Evolutionary conservation across 1,140 invertebrate genomes (phyloP), one percentile per base, ranked within the genome.

Genomic region (Battus philenor): DNA sequence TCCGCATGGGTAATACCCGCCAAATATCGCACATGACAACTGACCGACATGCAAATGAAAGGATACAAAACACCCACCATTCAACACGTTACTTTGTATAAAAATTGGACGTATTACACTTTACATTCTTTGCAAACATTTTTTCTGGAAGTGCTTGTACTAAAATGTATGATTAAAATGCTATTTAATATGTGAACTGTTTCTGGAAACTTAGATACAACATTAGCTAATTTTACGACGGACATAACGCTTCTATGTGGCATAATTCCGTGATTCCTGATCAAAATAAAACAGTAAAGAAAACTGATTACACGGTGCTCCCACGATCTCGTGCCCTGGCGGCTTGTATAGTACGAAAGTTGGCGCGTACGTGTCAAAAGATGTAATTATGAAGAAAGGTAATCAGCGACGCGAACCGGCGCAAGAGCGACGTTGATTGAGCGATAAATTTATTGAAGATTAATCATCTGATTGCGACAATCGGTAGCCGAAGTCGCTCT

Each of bases 301-400:
- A 77, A 81, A 68, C 78, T 81, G 81, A 85, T 81, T 82, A 79
- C 62, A 81, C 74, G 76, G 68, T 74, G 75, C 73, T 84, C 81
- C 76, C 78, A 80, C 80, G 80, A 80, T 79, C 80, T 69, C 74
- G 54, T 70, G 74, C 56, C 74, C 68, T 63, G 71, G 59, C 68
- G 62, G 68, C 69, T 66, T 61, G 70, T 59, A 64, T 61, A 68
- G 77, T 78, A 79, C 77, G 78, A 82, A 82, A 79, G 76, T 80
- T 82, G 72, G 76, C 81, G 73, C 76, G 68, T 77, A 81, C 78
- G 69, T 78, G 81, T 85, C 78, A 85, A 85, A 85, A 81, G 78
- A 82, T 81, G 78, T 82, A 85, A 85, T 85, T 85, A 85, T 78
- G 78, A 85, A 77, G 76, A 81, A 85, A 85, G 77, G 74, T 76